Conservation (phyloP, 23 tunicate genomes). For the Styela clava region DNA sequence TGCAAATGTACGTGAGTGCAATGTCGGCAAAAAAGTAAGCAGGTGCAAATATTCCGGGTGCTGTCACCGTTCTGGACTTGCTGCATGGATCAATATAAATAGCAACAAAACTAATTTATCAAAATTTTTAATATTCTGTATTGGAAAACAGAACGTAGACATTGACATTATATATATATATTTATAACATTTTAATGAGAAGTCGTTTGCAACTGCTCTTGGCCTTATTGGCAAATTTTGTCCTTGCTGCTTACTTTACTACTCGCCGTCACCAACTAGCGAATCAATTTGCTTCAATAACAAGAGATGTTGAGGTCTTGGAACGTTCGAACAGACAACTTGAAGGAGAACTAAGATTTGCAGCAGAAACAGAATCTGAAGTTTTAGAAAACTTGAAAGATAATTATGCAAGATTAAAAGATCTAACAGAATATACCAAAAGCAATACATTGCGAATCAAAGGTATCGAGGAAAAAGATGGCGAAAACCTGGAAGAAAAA, state of each 20-base stretch:
- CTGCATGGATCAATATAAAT: no score
- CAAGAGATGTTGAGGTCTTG: not conserved
- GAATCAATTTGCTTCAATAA: not conserved
- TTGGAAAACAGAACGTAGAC: no score
- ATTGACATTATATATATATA: no score
- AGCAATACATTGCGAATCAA: constrained; percentile 42
- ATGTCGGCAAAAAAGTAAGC: no score
- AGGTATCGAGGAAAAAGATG: constrained; percentile 58
- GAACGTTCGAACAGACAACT: not conserved
- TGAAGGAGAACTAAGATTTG: not conserved
- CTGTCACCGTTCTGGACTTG: no score
- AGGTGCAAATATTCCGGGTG: no score
- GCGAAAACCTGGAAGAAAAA: constrained; percentile 53
- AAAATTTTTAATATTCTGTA: no score
- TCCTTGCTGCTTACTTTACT: not conserved
- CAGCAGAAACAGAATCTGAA: not conserved
- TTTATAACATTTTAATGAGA: not conserved
- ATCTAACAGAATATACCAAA: constrained; percentile 38
- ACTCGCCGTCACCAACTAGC: not conserved
- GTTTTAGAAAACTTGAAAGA: not conserved
- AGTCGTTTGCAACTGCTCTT: not conserved
- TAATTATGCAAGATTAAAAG: constrained; percentile 30
- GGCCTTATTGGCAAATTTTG: not conserved
- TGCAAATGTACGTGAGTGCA: no score
- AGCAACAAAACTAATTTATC: no score